Base-by-base conservation (phyloP, 1,140 invertebrate species). In the Pararge aegeria region DNA sequence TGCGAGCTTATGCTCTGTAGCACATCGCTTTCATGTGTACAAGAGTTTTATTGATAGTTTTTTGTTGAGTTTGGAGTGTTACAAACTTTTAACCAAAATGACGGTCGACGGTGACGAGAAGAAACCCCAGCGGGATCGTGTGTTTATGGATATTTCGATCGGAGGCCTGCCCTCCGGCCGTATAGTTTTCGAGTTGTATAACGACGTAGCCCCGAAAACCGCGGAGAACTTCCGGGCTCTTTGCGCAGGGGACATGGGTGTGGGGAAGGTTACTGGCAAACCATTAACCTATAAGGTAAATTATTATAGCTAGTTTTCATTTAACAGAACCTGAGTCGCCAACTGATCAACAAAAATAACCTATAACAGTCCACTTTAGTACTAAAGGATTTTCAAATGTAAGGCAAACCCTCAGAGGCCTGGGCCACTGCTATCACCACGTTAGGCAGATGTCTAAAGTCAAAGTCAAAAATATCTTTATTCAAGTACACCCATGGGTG, bases 121-220 rank as follows among this genome's bases (percentile, higher is more conserved):
- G n/a, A 88, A 89, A 58, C 68, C 69, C n/a, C 73, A 78, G 92
- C 90, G 94, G 30, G 90, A 92, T 55, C 91, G 94, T 64, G 95
- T 94, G 61, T 99, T 96, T 84, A 98, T 99, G 90, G 98, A 99
- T 80, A 94, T 99, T 29, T 94, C 95, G 52, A 96, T 99, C 58
- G 98, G 97, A 44, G 96, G 95, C 1, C 90, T 98, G 55, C 92
- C 93, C 60, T 95, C 95, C 51, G 98, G 98, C 7, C 92, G 97
- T 56, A 95, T 99, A 77, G 95, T 98, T 20, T 98, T 99, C 80
- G 98, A 99, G 81, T 90, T 99, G 0, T 99, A 95, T 90, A 94
- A 94, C 64, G 97, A 99, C 91, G 93, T 96, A 50, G 97, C 96
- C 46, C 98, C 98, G 1, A 97, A 97, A 84, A 98, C 98, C 0